Percentiles rank a stretch among this genome's conserved stretches.
Conservation (phyloP, 2,113 vertebrate species). For the Oriolus oriolus region DNA sequence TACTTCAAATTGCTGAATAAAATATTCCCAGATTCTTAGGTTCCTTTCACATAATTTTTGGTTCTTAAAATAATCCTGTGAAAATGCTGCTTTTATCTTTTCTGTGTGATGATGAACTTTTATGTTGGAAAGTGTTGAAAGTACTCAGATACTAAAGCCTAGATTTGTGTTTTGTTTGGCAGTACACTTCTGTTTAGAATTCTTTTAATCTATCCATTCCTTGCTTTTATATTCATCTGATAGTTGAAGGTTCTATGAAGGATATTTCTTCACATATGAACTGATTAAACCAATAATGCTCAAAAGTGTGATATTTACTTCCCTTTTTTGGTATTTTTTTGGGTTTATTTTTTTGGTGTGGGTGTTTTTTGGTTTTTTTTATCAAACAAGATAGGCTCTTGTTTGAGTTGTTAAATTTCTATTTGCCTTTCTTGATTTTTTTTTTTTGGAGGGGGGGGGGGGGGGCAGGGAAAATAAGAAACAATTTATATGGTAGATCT, state of each 20-base stretch:
- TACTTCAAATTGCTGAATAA: constrained; percentile 47
- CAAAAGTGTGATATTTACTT: constrained; percentile 25
- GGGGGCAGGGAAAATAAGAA: constrained; percentile 76
- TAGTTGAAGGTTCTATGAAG: constrained; percentile 75
- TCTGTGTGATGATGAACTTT: constrained; percentile 68
- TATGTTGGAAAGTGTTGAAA: constrained; percentile 75
- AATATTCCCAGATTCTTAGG: constrained; percentile 38
- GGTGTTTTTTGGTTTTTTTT: background rate
- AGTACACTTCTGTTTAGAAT: constrained; percentile 82
- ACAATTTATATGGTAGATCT: constrained; percentile 92
- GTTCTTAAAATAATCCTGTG: constrained; percentile 62
- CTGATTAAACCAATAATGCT: constrained; percentile 72
- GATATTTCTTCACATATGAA: constrained; percentile 79
- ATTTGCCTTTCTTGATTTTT: constrained; percentile 77
- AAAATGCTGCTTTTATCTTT: constrained; percentile 74
- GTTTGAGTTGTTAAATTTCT: constrained; percentile 81
- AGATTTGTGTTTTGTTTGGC: constrained; percentile 87
- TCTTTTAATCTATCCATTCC: constrained; percentile 85
- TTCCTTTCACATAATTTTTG: constrained; percentile 55
- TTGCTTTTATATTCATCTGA: constrained; percentile 78
- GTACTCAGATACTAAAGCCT: constrained; percentile 70
- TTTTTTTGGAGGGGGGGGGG: background rate
- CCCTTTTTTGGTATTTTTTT: background rate
- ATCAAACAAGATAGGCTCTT: constrained; percentile 74
- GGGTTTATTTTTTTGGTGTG: background rate